Percentiles rank a stretch among this genome's conserved stretches.
Conservation (phyloP, 2,888 invertebrate species). For the Cacoxenus indagator region DNA sequence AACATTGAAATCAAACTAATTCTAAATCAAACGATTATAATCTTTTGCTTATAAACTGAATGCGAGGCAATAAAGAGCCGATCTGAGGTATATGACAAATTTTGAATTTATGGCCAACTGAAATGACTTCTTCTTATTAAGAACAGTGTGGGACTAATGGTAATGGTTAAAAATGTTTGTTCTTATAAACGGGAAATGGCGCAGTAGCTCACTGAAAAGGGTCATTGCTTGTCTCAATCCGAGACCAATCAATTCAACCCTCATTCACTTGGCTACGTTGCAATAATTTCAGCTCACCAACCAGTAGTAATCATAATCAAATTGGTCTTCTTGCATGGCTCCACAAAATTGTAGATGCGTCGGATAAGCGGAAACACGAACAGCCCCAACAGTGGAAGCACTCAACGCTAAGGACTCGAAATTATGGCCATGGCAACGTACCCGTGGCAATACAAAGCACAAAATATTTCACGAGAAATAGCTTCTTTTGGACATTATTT, state of each 20-base stretch:
- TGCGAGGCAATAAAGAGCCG: no score
- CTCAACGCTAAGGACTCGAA: neutral
- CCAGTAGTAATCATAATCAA: neutral
- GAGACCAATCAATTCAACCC: neutral
- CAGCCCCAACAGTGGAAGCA: neutral
- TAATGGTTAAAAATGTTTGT: neutral
- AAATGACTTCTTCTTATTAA: neutral
- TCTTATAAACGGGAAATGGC: neutral
- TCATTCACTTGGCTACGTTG: neutral
- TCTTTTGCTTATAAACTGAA: no score
- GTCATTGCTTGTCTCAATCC: neutral
- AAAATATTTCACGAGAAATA: neutral
- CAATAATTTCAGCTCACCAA: neutral
- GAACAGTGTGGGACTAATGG: neutral
- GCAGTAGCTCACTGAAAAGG: neutral
- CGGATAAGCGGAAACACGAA: constrained; percentile 3
- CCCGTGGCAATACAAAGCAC: no score
- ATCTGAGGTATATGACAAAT: no score
- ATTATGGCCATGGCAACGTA: neutral
- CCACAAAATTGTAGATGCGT: neutral
- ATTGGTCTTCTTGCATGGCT: constrained; percentile 4
- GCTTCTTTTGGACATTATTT: neutral
- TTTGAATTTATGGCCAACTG: no score
- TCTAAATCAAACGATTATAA: no score
- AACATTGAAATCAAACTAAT: no score